Evolutionary conservation across 35 echinoderm and acorn worm species (phyloP).

Genomic region (Apostichopus parvimensis): DNA sequence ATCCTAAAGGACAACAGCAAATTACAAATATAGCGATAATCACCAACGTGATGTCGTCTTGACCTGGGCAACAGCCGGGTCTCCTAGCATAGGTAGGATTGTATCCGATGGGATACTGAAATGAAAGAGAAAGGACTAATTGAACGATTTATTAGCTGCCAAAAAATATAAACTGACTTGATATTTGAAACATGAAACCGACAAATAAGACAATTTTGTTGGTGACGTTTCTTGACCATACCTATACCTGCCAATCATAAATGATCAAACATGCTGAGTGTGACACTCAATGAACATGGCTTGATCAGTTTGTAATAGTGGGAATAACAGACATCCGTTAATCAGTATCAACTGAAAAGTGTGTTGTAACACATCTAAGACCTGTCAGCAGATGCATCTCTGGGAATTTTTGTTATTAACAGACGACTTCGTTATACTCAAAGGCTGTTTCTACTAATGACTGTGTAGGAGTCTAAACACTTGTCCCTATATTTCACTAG

Average conservation of each 20-base stretch:
- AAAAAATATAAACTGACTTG: background rate
- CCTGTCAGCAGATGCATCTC: too few species aligned
- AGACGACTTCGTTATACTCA: too few species aligned
- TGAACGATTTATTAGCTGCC: background rate
- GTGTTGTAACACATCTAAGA: too few species aligned
- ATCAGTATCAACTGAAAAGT: too few species aligned
- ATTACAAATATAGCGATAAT: background rate
- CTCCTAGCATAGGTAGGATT: background rate
- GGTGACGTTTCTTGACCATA: background rate
- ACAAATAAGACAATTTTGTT: background rate
- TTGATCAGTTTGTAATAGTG: too few species aligned
- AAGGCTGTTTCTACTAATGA: too few species aligned
- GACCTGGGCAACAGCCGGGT: background rate
- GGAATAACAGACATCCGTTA: too few species aligned
- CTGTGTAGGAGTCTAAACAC: too few species aligned
- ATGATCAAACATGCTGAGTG: too few species aligned
- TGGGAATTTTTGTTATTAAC: too few species aligned
- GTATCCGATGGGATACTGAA: background rate
- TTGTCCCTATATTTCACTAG: too few species aligned
- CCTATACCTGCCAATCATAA: background rate
- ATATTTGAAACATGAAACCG: background rate
- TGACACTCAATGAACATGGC: too few species aligned
- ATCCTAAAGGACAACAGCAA: background rate
- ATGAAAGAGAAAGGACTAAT: background rate
- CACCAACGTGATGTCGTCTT: background rate